These are phyloP conservation scores for Ceuthmochares aereus DNA, from an alignment of 2,113 vertebrate genomes.

Conservation along the genomic window DNA sequence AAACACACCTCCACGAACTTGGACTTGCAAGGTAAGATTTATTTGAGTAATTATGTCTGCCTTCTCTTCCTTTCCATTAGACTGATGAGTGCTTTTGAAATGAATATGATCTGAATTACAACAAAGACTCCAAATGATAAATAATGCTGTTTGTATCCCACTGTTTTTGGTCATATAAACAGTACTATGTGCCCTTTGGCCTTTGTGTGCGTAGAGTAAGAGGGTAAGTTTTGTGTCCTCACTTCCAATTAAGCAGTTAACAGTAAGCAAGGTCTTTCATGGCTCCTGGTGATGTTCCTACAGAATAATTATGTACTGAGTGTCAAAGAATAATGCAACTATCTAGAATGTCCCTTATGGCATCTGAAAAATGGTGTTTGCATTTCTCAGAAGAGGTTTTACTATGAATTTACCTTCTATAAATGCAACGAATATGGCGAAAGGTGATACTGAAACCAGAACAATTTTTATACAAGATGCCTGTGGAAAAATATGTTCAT, in stretches of 20 bases:
- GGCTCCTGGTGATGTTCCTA: neutral
- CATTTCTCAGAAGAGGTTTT: neutral
- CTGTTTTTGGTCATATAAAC: neutral
- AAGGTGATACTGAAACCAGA: neutral
- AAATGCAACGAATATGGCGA: neutral
- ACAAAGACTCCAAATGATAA: neutral
- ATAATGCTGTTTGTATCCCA: neutral
- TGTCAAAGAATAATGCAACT: neutral
- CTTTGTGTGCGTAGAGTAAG: neutral
- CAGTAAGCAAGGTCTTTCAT: neutral
- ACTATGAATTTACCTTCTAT: neutral
- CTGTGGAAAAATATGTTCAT: neutral
- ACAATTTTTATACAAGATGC: neutral
- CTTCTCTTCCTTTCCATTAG: neutral
- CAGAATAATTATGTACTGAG: neutral
- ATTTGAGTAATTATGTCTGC: fast-evolving
- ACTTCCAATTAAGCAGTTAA: neutral
- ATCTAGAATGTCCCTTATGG: neutral
- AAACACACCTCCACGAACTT: neutral
- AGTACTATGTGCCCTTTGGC: too few relatives aligned
- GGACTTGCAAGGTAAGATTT: neutral
- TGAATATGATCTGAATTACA: neutral
- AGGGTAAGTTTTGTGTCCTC: neutral
- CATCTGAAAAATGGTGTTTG: neutral
- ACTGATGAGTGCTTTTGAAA: neutral